Percentiles rank a stretch among this genome's conserved stretches.
Conservation (phyloP, 2,888 invertebrate genomes). For the Leptarthrus brevirostris region DNA sequence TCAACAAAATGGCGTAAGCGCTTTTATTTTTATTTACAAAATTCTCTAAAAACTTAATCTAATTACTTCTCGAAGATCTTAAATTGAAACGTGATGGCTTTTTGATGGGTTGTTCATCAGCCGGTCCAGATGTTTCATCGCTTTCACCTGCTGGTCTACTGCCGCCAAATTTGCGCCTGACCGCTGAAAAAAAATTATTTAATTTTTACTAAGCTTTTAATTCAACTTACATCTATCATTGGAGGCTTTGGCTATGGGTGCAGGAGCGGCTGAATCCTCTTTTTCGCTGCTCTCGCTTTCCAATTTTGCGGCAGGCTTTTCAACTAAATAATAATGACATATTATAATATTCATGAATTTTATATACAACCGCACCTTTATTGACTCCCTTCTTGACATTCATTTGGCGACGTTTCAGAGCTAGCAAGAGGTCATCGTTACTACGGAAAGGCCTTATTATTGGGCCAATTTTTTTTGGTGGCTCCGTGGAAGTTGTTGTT, state of each 20-base stretch:
- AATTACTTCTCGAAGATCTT: constrained; percentile 45
- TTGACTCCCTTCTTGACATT: constrained; percentile 73
- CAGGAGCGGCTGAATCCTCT: constrained; percentile 59
- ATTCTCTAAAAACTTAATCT: constrained; percentile 44
- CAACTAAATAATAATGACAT: constrained; percentile 54
- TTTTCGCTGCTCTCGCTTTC: constrained; percentile 59
- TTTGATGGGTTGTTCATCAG: constrained; percentile 62
- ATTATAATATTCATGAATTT: no score
- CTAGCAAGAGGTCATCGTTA: constrained; percentile 79
- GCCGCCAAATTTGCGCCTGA: constrained; percentile 48
- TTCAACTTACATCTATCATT: constrained; percentile 25
- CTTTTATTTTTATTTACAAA: constrained; percentile 46
- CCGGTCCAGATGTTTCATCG: constrained; percentile 55
- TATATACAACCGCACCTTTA: no score
- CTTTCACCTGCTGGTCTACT: constrained; percentile 20
- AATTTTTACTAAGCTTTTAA: background rate
- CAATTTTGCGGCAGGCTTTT: constrained; percentile 61
- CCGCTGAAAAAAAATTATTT: constrained; percentile 25
- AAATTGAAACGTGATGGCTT: constrained; percentile 62
- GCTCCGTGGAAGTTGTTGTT: constrained; percentile 75
- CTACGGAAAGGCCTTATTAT: constrained; percentile 81
- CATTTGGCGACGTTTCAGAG: constrained; percentile 78
- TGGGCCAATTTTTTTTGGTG: constrained; percentile 75
- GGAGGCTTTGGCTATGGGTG: constrained; percentile 56
- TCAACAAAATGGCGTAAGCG: constrained; percentile 45